Evolutionary conservation across 2,797 vertebrate species (phyloP), one percentile per base, ranked within the genome.

Genomic region (Enteromius paludinosus): DNA sequence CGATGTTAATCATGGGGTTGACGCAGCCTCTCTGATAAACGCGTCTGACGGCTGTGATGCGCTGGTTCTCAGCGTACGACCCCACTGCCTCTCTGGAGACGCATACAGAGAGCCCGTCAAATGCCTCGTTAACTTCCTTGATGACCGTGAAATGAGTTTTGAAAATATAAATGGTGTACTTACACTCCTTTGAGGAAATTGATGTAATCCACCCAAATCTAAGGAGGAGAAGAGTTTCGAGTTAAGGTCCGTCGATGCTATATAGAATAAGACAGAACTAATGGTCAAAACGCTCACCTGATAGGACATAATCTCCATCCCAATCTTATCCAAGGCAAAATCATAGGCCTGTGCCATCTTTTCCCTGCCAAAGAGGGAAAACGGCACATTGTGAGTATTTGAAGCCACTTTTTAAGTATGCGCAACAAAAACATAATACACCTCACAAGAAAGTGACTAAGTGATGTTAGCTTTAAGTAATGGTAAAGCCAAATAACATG

Each of bases 151-250:
- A 28, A 64, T 52, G 11, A 30, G 47, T 47, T 74, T 33, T 49
- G 20, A 33, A 20, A 5, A 47, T 7, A 35, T n/a, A 20, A 20
- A 71, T 2, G 25, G n/a, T 49, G 52, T 69, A 98, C 98, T 97
- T 94, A 99, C 98, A 99, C 98, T 94, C 98, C 98, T 95, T 99
- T 99, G 85, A 99, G 95, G 93, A 99, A 99, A 93, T 99, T 99
- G 92, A 99, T 99, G 92, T 99, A 99, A 94, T 99, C 98, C 86
- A 99, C 98, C 98, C 98, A 99, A 90, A 99, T 99, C 98, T 99
- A 94, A 38, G 52, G 54, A 81, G 8, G 72, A 25, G 23, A 87
- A 66, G 65, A 7, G 56, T 45, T 41, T 43, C 0, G 61, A 52
- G 59, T 18, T 18, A 9, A 9, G 20, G 52, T 75, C 3, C 1